A percentile compares a stretch with the other conserved stretches of the same genome.
These are phyloP conservation scores for Urechis unicinctus DNA, from an alignment of 2,888 invertebrate genomes.

Conservation along the genomic window DNA sequence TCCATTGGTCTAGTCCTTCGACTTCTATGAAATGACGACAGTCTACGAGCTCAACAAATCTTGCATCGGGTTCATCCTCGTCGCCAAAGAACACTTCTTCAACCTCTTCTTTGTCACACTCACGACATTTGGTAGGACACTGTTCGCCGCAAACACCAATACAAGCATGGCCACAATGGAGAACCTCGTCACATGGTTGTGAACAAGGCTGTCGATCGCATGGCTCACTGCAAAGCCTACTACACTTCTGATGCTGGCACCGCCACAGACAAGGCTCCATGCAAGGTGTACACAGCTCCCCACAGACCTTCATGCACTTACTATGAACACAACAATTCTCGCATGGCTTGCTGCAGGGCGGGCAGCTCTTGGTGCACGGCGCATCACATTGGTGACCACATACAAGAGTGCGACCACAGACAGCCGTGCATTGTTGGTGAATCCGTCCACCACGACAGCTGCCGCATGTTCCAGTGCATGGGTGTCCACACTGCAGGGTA, in stretches of 20 bases:
- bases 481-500: conserved; percentile 51
- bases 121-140: conserved; percentile 60
- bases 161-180: conserved; percentile 58
- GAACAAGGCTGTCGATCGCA: conserved; percentile 46
- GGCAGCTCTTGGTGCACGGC: conserved; percentile 4
- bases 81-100: not conserved
- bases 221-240: conserved; percentile 39
- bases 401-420: conserved; percentile 25
- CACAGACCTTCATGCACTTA: conserved; percentile 32
- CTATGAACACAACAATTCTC: conserved; percentile 17
- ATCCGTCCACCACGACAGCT: conserved; percentile 41
- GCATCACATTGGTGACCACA: conserved; percentile 9
- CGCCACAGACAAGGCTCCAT: conserved; percentile 41
- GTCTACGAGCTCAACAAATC: conserved; percentile 3
- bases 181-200: conserved; percentile 35
- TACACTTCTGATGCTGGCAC: conserved; percentile 41
- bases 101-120: conserved; percentile 51
- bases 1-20: conserved; percentile 39
- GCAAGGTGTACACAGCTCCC: conserved; percentile 37
- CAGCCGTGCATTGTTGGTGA: conserved; percentile 38
- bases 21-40: conserved; percentile 36
- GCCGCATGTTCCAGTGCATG: conserved; percentile 43
- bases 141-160: conserved; percentile 68
- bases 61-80: conserved; percentile 29
- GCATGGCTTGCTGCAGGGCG: conserved; percentile 3